Percentiles rank a stretch among this genome's conserved stretches.
Conservation (phyloP, 2,888 invertebrate genomes). For the Tipula helvola region DNA sequence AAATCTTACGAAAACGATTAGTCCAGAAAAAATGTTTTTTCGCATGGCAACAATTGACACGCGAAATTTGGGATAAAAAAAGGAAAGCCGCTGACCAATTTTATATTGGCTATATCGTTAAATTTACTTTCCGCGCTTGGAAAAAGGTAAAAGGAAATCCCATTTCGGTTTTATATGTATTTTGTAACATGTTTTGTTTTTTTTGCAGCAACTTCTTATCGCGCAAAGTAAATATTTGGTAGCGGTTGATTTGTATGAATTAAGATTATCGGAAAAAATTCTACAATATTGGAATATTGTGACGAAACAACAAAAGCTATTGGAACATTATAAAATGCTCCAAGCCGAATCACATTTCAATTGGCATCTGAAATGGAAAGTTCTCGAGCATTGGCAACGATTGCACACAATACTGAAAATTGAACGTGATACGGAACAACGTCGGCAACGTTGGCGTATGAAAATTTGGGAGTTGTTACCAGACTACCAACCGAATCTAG, state of each 20-base stretch:
- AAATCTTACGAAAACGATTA: constrained; percentile 36
- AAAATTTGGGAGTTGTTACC: constrained; percentile 60
- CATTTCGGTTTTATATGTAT: background rate
- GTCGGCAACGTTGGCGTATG: constrained; percentile 55
- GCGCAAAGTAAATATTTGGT: constrained; percentile 46
- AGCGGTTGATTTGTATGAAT: constrained; percentile 58
- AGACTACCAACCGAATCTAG: constrained; percentile 45
- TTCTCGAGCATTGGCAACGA: constrained; percentile 47
- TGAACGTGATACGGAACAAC: constrained; percentile 52
- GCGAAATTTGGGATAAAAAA: constrained; percentile 40
- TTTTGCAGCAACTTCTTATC: constrained; percentile 16
- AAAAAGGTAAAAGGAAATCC: constrained; percentile 30
- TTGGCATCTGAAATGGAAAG: constrained; percentile 36
- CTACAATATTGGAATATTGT: constrained; percentile 41
- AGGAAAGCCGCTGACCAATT: constrained; percentile 44
- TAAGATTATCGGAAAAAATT: constrained; percentile 41
- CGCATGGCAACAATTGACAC: constrained; percentile 42
- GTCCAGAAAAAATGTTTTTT: constrained; percentile 39
- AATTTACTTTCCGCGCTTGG: constrained; percentile 38
- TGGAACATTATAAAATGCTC: constrained; percentile 37
- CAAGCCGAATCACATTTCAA: constrained; percentile 33
- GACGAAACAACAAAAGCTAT: constrained; percentile 35
- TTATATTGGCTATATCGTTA: constrained; percentile 38
- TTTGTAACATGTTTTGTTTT: background rate
- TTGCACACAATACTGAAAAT: constrained; percentile 49